Evolutionary conservation across 2,113 vertebrate species (phyloP), one percentile per base, ranked within the genome.

Genomic region (Oreochromis tanganicae): DNA sequence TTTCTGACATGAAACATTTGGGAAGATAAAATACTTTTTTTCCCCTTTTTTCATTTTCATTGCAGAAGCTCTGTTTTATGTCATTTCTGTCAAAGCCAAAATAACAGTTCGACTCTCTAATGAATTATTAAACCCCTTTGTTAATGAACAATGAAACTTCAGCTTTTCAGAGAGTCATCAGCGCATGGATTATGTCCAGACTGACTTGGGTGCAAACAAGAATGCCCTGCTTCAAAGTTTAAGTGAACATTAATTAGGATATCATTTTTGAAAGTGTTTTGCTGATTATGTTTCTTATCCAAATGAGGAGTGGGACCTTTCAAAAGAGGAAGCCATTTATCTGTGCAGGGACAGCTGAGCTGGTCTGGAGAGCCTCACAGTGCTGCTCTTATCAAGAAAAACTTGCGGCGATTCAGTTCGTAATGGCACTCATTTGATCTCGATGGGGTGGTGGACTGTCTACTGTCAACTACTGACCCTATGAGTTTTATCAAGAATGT

Each of bases 291-390:
- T 87, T 84, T 87, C 92, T 95, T 92, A 90, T 93, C 93, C 93
- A 91, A 93, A 92, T 91, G 89, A 95, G 84, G 89, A 95, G 94
- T 81, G 89, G 92, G 93, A 93, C 86, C 85, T 95, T 95, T 93
- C 85, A 95, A 83, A 93, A 95, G 93, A 95, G 95, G 94, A 96
- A 96, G 93, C 83, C 87, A 89, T 95, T 95, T 94, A 94, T 96
- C 95, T 94, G 87, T 71, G 54, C 73, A 80, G 86, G 92, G 91
- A 93, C 94, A 92, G 92, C 93, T 85, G 81, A 84, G 71, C 83
- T 83, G 91, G 93, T 95, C 95, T 96, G 95, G 95, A 96, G 89
- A 95, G 87, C 75, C 84, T 96, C 95, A 96, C 82, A 84, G 80
- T 21, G 82, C 80, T 88, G 54, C 85, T 93, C 92, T 96, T 96